Base-by-base conservation (phyloP, 1,140 invertebrate species). In the Hyles euphorbiae region DNA sequence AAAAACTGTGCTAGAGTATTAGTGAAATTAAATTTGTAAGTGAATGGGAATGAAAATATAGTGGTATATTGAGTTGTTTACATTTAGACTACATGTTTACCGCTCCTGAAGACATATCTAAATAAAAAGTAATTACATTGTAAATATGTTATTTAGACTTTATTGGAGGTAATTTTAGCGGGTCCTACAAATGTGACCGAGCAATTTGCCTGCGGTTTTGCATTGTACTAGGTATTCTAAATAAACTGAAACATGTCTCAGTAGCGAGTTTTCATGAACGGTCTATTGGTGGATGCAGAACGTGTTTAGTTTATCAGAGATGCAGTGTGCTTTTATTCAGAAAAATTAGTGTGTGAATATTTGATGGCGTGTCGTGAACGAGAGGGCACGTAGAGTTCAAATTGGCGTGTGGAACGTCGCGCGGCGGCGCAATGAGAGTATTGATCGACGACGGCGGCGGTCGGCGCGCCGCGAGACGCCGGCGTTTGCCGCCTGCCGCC, bases 401-500 rank as follows among this genome's bases (percentile, higher is more conserved):
- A 79, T 81, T 85, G 65, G 79, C 70, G 76, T 69, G 76, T 65
- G 57, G 76, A 72, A 61, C 72, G 81, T 68, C 73, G 75, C 85
- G 83, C 83, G 83, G 67, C 83, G 85, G 83, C 85, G 85, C 85
- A 80, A 81, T 70, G 78, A 65, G 79, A 74, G 79, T 88, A 88
- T 88, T 88, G 83, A 87, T 88, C 85, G 84, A 74, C 79, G 83
- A 70, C 67, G 67, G 65, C 74, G 70, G 71, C 72, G 9, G 36
- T 64, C 76, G 74, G 60, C 66, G 78, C 68, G 76, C 70, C 73
- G 82, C 76, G 76, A 85, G 84, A 87, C 82, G 84, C 84, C 79
- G 81, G 81, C 81, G 81, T 79, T 83, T 73, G 72, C 77, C 76
- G 71, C 76, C 76, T 67, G 79, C 83, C 81, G 81, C 83, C 82